These are phyloP conservation scores for Thunnus maccoyii DNA, from an alignment of 2,113 vertebrate genomes.

Conservation along the genomic window DNA sequence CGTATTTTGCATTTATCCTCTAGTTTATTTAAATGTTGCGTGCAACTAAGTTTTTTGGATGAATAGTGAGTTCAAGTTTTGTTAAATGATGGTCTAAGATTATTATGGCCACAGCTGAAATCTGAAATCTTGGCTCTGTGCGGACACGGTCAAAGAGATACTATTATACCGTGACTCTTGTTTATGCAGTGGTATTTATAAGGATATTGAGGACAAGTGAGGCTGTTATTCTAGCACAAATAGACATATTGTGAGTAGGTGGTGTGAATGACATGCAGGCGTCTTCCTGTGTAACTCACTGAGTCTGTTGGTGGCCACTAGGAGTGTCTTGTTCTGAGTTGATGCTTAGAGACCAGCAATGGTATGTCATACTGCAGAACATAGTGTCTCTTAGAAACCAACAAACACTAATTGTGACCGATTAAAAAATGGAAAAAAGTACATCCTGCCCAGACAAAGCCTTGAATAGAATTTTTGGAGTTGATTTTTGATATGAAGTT, in stretches of 20 bases:
- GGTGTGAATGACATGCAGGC: slow-evolving; percentile 47
- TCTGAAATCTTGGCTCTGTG: slow-evolving; percentile 22
- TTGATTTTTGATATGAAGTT: slow-evolving; percentile 1
- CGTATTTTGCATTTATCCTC: no score
- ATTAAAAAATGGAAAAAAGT: background rate
- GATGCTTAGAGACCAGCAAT: slow-evolving; percentile 26
- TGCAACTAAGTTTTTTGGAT: background rate
- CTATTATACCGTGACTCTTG: slow-evolving; percentile 18
- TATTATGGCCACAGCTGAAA: slow-evolving; percentile 22
- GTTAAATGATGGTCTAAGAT: slow-evolving; percentile 4
- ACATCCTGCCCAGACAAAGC: background rate
- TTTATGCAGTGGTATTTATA: slow-evolving; percentile 49
- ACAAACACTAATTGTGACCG: background rate
- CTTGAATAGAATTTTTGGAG: background rate
- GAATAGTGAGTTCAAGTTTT: slow-evolving; percentile 4
- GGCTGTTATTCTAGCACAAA: slow-evolving; percentile 52
- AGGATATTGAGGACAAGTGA: slow-evolving; percentile 47
- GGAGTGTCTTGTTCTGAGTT: slow-evolving; percentile 41
- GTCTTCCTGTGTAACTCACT: slow-evolving; percentile 68
- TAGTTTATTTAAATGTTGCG: no score
- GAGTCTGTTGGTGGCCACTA: slow-evolving; percentile 63
- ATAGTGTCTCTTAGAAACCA: background rate
- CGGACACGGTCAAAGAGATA: slow-evolving; percentile 3
- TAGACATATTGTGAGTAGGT: slow-evolving; percentile 58
- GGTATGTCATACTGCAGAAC: slow-evolving; percentile 22